Base-by-base conservation (phyloP, 2,888 invertebrate species). In the Schizotus pectinicornis region DNA sequence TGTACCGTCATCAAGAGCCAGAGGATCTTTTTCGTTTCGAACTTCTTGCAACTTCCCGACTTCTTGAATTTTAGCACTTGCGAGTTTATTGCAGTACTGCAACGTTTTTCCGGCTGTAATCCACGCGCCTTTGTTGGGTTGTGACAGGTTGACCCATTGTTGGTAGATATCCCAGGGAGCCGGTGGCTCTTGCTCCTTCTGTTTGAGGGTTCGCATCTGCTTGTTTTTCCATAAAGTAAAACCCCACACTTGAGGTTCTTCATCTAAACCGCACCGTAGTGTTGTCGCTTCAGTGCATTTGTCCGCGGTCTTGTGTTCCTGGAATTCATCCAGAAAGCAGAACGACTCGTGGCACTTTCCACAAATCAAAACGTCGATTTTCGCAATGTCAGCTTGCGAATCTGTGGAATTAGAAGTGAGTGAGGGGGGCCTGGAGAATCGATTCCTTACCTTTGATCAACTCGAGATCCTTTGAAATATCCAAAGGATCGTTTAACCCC, bases 231-330 rank as follows among this genome's bases (percentile, higher is more conserved):
- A 93, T 37, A 93, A 76, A 3, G 91, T 81, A 74, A 92, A 93
- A 35, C 91, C 92, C 92, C 93, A 92, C 7, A 92, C 89, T 80
- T 92, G 90, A 6, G 92, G 88, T 77, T 92, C 91, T 56, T 86
- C 86, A 77, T 92, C 92, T 75, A 86, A 85, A 85, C 89, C 78
- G 38, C 89, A 80, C 54, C 77, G 79, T 45, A 81, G 88, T 69
- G 87, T 83, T 35, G 89, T 84, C 50, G 83, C 83, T 39, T 42
- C 33, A n/a, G 36, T 42, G 43, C 59, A 59, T 37, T 51, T 14
- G 12, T 37, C 36, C 6, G 50, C 22, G 1, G 42, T 82, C 71
- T 88, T 88, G 72, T 93, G 93, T 39, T 88, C 86, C 76, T 87
- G 85, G 72, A 92, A 92, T 65, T 90, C 89, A 73, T 92, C 90